Evolutionary conservation across 2,888 invertebrate species (phyloP).

Genomic region (Ectemnius continuus): DNA sequence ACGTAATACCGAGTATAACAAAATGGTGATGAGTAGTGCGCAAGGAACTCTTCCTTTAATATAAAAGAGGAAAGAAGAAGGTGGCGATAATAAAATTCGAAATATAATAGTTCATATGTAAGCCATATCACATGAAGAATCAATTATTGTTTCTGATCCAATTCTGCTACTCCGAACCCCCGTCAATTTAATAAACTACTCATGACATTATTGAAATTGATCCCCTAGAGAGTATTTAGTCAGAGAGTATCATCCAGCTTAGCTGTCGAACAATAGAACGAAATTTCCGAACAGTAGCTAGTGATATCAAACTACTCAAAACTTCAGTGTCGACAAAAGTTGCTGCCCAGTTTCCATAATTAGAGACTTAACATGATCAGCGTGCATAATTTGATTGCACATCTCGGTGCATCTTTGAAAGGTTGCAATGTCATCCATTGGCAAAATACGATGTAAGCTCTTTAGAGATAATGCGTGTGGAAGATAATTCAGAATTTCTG

Average conservation of each 20-base stretch:
- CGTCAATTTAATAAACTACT: no score
- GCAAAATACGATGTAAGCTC: slow-evolving; percentile 73
- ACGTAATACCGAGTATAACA: neutral
- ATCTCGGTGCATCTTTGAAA: slow-evolving; percentile 74
- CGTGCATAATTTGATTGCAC: slow-evolving; percentile 75
- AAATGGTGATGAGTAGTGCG: slow-evolving; percentile 2
- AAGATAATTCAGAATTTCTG: slow-evolving; percentile 74
- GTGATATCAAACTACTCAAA: slow-evolving; percentile 45
- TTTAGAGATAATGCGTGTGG: slow-evolving; percentile 73
- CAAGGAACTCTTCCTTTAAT: slow-evolving; percentile 3
- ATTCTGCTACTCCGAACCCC: slow-evolving; percentile 13
- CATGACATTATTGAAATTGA: no score
- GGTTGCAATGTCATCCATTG: slow-evolving; percentile 71
- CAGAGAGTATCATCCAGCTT: slow-evolving; percentile 3
- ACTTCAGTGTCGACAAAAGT: slow-evolving; percentile 72
- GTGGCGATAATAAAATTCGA: slow-evolving; percentile 22
- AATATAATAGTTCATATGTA: slow-evolving; percentile 24
- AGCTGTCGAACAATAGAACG: slow-evolving; percentile 6
- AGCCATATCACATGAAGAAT: slow-evolving; percentile 43
- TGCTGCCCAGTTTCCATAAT: slow-evolving; percentile 77
- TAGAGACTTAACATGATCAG: slow-evolving; percentile 76
- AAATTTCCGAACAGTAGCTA: slow-evolving; percentile 12
- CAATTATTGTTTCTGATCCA: slow-evolving; percentile 37
- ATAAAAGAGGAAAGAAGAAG: neutral
- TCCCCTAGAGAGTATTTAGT: no score